Evolutionary conservation across 2,888 invertebrate species (phyloP).

Genomic region (Chloromyia formosa): DNA sequence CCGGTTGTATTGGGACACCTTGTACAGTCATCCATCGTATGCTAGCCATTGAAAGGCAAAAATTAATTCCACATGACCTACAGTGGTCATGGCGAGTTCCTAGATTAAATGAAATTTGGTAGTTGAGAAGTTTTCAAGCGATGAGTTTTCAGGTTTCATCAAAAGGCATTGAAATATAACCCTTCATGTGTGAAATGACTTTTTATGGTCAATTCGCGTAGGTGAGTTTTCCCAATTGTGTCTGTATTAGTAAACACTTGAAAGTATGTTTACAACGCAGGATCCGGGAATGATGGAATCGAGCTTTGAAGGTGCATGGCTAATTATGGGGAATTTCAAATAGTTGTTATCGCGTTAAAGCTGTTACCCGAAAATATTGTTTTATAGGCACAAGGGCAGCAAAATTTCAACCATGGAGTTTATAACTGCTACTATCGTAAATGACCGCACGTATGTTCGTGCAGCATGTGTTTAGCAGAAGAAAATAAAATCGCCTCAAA

Average conservation of each 20-base stretch:
- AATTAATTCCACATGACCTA: slow-evolving; percentile 40
- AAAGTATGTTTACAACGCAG: background rate
- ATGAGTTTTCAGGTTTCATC: slow-evolving; percentile 9
- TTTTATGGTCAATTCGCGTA: background rate
- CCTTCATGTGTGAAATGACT: background rate
- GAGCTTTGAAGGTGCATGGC: no score
- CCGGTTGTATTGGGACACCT: no score
- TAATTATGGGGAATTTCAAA: no score
- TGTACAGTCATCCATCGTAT: background rate
- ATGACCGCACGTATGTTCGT: no score
- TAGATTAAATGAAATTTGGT: slow-evolving; percentile 34
- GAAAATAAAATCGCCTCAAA: no score
- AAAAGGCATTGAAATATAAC: slow-evolving; percentile 3
- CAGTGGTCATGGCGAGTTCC: slow-evolving; percentile 14
- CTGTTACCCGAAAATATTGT: no score
- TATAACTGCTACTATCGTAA: no score
- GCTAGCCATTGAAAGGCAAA: slow-evolving; percentile 10
- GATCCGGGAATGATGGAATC: no score
- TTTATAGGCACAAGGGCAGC: no score
- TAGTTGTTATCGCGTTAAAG: no score
- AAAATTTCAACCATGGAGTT: no score
- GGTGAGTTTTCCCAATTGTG: background rate
- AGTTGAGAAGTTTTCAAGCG: slow-evolving; percentile 17
- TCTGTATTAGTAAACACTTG: slow-evolving; percentile 1
- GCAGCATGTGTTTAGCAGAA: no score